Base-by-base conservation (phyloP, 2,113 vertebrate species). In the Peromyscus californicus region DNA sequence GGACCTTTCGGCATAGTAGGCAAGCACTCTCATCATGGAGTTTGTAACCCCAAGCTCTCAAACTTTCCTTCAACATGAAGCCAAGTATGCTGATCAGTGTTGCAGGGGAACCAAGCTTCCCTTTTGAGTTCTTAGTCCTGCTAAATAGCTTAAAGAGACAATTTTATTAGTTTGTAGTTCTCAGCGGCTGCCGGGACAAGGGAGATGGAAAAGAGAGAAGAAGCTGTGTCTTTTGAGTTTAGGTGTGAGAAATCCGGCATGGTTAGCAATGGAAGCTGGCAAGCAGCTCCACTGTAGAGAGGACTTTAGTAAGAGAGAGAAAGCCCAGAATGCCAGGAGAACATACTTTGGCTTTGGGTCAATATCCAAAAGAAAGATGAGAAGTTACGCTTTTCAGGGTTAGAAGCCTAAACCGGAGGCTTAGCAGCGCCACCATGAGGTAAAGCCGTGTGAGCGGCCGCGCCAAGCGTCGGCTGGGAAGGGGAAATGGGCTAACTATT, bases 21-120 rank as follows among this genome's bases (percentile, higher is more conserved):
- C 39, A 65, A 84, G 85, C 63, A 7, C 84, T 48, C 54, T 42
- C 21, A 51, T 24, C 45, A 51, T 9, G 2, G 9, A 69, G 11
- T 3, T 3, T 54, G 5, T 51, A 57, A 26, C 6, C 17, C 54
- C 17, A 67, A 17, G 42, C 42, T 69, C 63, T 48, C 36, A 92
- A 85, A 78, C 36, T 72, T 86, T 94, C 75, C 74, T 96, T 92
- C 72, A 92, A 15, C 29, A 39, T 45, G 74, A 90, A 84, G 36
- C 54, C 80, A 74, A 16, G 4, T 93, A 33, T 39, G 39, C n/a
- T 1, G 4, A 29, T 17, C 10, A 31, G n/a, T 13, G 7, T 31
- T 63, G 15, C 59, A 42, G n/a, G 82, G 24, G 31, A 63, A 42
- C 26, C 59, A 42, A 84, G 7, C n/a, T 84, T 24, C n/a, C 82